Conservation (phyloP, 2,888 invertebrate genomes). For the Bombylius major region DNA sequence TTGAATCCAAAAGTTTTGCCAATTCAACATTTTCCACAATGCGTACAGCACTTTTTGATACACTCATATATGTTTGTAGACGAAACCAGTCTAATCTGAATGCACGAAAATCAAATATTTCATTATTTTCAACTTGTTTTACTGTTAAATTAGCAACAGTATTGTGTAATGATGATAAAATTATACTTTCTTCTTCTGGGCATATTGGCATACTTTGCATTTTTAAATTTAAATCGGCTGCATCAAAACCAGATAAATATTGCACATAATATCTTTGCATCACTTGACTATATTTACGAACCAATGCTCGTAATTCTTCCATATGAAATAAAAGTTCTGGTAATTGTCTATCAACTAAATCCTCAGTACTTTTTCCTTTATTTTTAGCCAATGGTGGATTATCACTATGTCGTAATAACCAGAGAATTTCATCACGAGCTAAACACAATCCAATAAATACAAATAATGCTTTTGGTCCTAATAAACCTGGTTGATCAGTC, state of each 20-base stretch:
- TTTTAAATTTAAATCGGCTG: slow-evolving; percentile 76
- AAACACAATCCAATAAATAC: slow-evolving; percentile 94
- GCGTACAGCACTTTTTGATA: slow-evolving; percentile 63
- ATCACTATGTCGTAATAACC: slow-evolving; percentile 92
- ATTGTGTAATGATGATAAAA: slow-evolving; percentile 83
- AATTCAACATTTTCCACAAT: slow-evolving; percentile 76
- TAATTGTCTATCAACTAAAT: slow-evolving; percentile 86
- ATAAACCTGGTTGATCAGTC: slow-evolving; percentile 93
- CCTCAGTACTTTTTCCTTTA: slow-evolving; percentile 80
- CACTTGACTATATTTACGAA: slow-evolving; percentile 92
- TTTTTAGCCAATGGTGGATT: slow-evolving; percentile 82
- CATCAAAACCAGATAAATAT: slow-evolving; percentile 92
- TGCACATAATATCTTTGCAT: slow-evolving; percentile 97
- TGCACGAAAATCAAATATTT: slow-evolving; percentile 89
- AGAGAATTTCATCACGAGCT: slow-evolving; percentile 92
- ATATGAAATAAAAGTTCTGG: slow-evolving; percentile 97
- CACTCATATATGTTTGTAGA: slow-evolving; percentile 85
- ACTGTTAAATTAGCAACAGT: slow-evolving; percentile 75
- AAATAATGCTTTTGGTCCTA: slow-evolving; percentile 93
- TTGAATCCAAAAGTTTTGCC: slow-evolving; percentile 84
- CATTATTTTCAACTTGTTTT: slow-evolving; percentile 94
- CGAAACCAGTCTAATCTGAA: slow-evolving; percentile 96
- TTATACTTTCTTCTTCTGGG: slow-evolving; percentile 91
- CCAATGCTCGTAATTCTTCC: slow-evolving; percentile 89
- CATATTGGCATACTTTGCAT: slow-evolving; percentile 71